Evolutionary conservation across 2,888 invertebrate genomes (phyloP), one percentile per base, ranked within the genome.

Genomic region (Cosmorhoe ocellata): DNA sequence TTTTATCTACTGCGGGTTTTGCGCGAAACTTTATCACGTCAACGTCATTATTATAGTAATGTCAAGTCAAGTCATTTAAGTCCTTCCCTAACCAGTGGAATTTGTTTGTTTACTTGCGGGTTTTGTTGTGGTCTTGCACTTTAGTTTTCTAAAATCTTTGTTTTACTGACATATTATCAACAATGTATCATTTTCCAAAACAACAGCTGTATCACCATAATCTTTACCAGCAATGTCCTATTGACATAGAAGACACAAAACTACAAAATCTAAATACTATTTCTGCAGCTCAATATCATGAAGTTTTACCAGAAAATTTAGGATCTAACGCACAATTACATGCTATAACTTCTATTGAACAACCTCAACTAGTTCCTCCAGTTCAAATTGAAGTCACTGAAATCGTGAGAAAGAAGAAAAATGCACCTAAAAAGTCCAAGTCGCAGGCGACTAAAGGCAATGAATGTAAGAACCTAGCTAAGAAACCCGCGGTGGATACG

Each of bases 111-210:
- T n/a, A n/a, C n/a, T n/a, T n/a, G n/a, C n/a, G n/a, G n/a, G n/a
- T n/a, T n/a, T n/a, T n/a, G n/a, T n/a, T n/a, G n/a, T n/a, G n/a
- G n/a, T n/a, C n/a, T 18, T 3, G 18, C 2, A 18, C 18, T 4
- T 3, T 18, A 3, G 4, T 18, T 18, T 18, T 18, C 4, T 18
- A 4, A 18, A 18, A 18, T 18, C 18, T 18, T 18, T 18, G 4
- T 3, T 3, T 18, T 3, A 18, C 4, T 18, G 18, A 18, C 2
- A 4, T 3, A 3, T 18, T 18, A 30, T 31, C n/a, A 43, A 27
- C 3, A 18, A 70, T 73, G 71, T 73, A 69, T 45, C 66, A 72
- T 32, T 69, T 59, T 46, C 56, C 51, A 91, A 97, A 47, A 34
- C 67, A 69, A 58, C 62, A 67, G 31, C 41, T 63, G 26, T 66